Conservation (phyloP, 2,113 vertebrate species). For the Sinocyclocheilus rhinocerous region DNA sequence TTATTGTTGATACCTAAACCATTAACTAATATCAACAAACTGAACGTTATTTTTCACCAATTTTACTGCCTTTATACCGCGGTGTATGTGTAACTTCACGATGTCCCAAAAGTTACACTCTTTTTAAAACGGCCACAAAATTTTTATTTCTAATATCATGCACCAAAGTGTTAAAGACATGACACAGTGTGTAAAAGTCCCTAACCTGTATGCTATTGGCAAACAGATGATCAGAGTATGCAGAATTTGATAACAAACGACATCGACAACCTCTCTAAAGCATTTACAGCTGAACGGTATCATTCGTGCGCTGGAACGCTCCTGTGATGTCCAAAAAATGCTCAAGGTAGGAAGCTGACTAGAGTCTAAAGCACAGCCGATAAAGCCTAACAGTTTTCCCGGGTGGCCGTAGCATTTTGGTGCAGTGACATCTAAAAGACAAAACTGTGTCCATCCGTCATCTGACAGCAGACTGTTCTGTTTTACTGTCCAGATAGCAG, state of each 20-base stretch:
- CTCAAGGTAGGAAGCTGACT: not conserved
- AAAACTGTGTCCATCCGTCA: not conserved
- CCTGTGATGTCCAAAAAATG: not conserved
- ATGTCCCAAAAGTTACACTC: not conserved
- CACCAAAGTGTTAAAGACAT: not conserved
- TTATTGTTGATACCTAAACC: not conserved
- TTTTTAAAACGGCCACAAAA: not conserved
- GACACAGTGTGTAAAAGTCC: not conserved
- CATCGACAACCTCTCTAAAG: not conserved
- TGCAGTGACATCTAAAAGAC: not conserved
- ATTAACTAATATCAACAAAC: not conserved
- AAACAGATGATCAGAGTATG: not conserved
- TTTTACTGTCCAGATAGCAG: constrained; percentile 23
- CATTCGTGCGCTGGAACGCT: not conserved
- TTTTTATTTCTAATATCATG: not conserved
- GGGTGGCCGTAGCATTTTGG: not conserved
- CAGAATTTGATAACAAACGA: not conserved
- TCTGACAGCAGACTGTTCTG: not conserved
- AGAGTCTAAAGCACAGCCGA: not conserved
- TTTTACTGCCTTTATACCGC: not conserved
- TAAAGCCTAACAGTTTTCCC: not conserved
- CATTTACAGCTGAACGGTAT: not conserved
- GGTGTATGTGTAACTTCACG: not conserved
- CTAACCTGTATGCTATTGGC: not conserved
- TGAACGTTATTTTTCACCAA: not conserved